Percentiles rank a stretch among this genome's conserved stretches.
These are phyloP conservation scores for Microcebus tavaratra DNA, from an alignment of 2,113 vertebrate species.

Conservation along the genomic window DNA sequence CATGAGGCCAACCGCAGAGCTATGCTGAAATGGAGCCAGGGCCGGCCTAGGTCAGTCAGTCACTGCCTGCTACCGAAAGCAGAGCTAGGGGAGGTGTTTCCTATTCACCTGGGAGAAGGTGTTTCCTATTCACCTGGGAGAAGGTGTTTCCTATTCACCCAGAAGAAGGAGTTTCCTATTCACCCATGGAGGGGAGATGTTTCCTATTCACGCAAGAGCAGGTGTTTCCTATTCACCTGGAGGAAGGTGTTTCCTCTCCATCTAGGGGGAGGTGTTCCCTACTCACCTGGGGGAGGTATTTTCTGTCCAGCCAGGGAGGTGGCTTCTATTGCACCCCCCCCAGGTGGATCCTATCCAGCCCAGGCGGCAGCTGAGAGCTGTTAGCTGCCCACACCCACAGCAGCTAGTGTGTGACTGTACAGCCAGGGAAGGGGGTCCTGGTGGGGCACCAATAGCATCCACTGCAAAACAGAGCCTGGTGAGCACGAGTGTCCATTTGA, in stretches of 20 bases:
- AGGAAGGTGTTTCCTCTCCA: background rate
- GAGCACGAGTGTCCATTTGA: background rate
- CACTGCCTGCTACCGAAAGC: background rate
- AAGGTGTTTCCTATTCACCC: background rate
- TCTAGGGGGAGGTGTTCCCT: background rate
- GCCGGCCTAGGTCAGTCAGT: too few species aligned
- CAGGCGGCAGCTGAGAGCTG: background rate
- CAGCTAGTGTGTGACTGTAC: background rate
- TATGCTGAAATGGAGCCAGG: background rate
- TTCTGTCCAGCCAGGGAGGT: background rate
- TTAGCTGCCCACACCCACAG: background rate
- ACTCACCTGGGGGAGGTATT: background rate
- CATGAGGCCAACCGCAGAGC: rapidly evolving
- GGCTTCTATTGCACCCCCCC: background rate
- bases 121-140: too few species aligned
- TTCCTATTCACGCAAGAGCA: background rate
- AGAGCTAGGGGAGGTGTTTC: background rate
- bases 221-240: background rate
- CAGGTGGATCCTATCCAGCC: background rate
- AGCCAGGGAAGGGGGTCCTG: background rate
- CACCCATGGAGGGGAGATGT: background rate
- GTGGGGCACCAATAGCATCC: background rate
- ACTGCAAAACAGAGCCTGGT: background rate
- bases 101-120: background rate
- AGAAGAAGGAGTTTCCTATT: rapidly evolving